Conservation (phyloP, 2,797 vertebrate species). For the Periophthalmus magnuspinnatus region DNA sequence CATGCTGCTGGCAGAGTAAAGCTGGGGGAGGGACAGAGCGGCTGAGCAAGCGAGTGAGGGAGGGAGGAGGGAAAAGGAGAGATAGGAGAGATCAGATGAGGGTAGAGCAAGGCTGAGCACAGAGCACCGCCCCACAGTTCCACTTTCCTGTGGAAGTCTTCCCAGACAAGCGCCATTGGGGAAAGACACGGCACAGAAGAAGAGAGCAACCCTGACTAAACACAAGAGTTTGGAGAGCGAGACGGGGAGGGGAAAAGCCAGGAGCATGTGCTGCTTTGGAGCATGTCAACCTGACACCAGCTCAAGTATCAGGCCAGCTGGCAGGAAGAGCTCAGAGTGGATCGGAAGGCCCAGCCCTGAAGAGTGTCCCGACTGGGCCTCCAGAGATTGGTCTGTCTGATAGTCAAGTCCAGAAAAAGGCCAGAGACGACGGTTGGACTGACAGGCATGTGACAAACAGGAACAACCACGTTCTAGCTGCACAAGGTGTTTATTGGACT, state of each 20-base stretch:
- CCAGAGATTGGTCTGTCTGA: slow-evolving; percentile 58
- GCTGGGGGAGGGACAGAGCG: slow-evolving; percentile 69
- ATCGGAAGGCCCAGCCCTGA: slow-evolving; percentile 64
- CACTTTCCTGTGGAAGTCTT: slow-evolving; percentile 83
- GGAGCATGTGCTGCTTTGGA: slow-evolving; percentile 70
- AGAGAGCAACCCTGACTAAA: slow-evolving; percentile 62
- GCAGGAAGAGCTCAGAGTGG: slow-evolving; percentile 65
- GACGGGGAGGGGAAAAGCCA: slow-evolving; percentile 56
- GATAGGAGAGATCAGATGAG: slow-evolving; percentile 80
- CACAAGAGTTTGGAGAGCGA: slow-evolving; percentile 43
- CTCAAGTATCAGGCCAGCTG: slow-evolving; percentile 74
- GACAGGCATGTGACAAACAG: slow-evolving; percentile 70
- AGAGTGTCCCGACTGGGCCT: slow-evolving; percentile 53
- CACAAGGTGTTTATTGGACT: slow-evolving; percentile 69
- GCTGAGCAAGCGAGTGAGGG: slow-evolving; percentile 55
- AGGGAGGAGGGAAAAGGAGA: slow-evolving; percentile 53
- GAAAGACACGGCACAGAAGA: slow-evolving; percentile 68
- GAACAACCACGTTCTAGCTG: slow-evolving; percentile 60
- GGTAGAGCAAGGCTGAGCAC: slow-evolving; percentile 74
- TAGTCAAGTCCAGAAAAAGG: slow-evolving; percentile 47
- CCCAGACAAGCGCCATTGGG: slow-evolving; percentile 79
- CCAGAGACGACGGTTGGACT: slow-evolving; percentile 46
- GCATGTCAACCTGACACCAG: slow-evolving; percentile 70
- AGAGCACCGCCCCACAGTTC: slow-evolving; percentile 79
- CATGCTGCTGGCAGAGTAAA: slow-evolving; percentile 73